Conservation (phyloP, 1,140 invertebrate species). For the Drosophila mayri region DNA sequence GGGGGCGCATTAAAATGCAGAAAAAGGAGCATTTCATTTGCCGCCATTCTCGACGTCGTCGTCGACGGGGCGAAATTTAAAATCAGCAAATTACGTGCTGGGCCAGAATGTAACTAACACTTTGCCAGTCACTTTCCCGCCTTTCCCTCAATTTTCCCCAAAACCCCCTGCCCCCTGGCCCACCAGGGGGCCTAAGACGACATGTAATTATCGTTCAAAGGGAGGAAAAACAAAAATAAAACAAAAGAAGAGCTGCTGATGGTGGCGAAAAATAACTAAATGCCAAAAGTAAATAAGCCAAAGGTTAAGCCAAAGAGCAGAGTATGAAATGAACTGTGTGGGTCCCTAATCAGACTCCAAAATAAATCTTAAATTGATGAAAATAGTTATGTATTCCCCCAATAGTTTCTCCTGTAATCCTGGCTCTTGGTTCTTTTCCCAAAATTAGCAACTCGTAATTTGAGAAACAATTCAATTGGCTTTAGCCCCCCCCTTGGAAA, state of each 20-base stretch:
- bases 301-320: not conserved
- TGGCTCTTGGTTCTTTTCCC: not conserved
- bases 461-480: slow-evolving; percentile 5
- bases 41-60: slow-evolving; percentile 26
- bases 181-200: slow-evolving; percentile 64
- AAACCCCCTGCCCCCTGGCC: not conserved
- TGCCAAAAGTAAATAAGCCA: slow-evolving; percentile 29
- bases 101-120: slow-evolving; percentile 77
- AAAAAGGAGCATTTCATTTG: slow-evolving; percentile 77
- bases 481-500: not conserved
- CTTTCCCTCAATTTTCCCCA: not conserved
- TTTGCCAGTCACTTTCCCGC: slow-evolving; percentile 50
- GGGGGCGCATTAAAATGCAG: slow-evolving; percentile 79
- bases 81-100: slow-evolving; percentile 82
- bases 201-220: slow-evolving; percentile 76
- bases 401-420: too few species aligned
- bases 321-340: not conserved
- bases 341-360: not conserved
- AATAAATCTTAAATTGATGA: not conserved
- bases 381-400: not conserved
- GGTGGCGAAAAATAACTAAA: not conserved
- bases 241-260: not conserved
- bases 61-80: slow-evolving; percentile 72
- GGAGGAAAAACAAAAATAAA: slow-evolving; percentile 10
- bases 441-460: slow-evolving; percentile 3